These are phyloP conservation scores for Yponomeuta evonymella DNA, from an alignment of 2,888 invertebrate species.

Conservation along the genomic window DNA sequence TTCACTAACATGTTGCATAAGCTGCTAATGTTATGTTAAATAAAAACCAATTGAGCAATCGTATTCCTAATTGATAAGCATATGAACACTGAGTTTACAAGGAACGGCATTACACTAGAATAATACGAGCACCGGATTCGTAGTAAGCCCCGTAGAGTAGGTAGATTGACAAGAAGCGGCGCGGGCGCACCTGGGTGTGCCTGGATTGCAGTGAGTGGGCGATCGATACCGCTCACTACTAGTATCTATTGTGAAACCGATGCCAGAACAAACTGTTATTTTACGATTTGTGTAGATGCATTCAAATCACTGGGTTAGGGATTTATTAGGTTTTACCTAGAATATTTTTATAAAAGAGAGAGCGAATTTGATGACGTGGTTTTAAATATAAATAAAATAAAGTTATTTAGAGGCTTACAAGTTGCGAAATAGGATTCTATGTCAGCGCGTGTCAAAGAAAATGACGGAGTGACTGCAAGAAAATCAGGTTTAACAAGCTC, in stretches of 20 bases:
- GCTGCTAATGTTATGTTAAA: too few relatives aligned
- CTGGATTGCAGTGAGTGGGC: constrained; percentile 51
- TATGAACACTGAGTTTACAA: too few relatives aligned
- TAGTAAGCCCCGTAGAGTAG: constrained; percentile 23
- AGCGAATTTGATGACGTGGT: not conserved
- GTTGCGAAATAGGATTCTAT: not conserved
- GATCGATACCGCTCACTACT: constrained; percentile 27
- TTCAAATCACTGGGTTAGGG: not conserved
- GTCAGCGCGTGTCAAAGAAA: not conserved
- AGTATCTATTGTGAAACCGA: not conserved
- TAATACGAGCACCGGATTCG: not conserved
- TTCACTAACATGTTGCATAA: too few relatives aligned
- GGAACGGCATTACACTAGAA: not conserved
- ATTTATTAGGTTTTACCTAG: not conserved
- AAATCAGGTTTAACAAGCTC: constrained; percentile 13
- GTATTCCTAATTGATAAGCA: too few relatives aligned
- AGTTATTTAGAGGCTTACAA: not conserved
- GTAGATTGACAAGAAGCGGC: constrained; percentile 35
- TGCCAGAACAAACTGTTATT: not conserved
- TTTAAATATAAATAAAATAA: not conserved
- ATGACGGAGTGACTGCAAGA: constrained; percentile 10
- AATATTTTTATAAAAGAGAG: not conserved
- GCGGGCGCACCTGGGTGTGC: constrained; percentile 43
- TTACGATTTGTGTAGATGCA: not conserved
- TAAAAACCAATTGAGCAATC: too few relatives aligned